A percentile compares a stretch with the other conserved stretches of the same genome.
Evolutionary conservation across 2,888 invertebrate genomes (phyloP).

Genomic region (Doris montereyensis): DNA sequence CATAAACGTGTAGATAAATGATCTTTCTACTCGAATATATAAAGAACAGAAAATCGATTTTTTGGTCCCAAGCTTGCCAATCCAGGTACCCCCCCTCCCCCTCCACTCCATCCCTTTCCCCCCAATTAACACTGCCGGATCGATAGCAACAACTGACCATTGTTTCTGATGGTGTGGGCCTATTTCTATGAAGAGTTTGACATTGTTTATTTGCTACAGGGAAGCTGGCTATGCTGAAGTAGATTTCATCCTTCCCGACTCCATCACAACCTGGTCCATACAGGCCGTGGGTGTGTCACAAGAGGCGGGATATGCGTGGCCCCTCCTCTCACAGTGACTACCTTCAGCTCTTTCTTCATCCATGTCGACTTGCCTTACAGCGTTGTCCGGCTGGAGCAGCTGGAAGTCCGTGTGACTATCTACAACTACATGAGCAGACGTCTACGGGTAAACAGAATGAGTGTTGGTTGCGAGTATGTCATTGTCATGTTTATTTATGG

Average conservation of each 20-base stretch:
- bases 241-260: slow-evolving; percentile 50
- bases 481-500: neutral
- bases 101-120: no score
- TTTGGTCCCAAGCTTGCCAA: no score
- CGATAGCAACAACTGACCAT: no score
- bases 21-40: no score
- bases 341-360: slow-evolving; percentile 53
- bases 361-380: slow-evolving; percentile 54
- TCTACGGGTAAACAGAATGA: slow-evolving; percentile 41
- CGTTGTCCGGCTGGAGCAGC: slow-evolving; percentile 52
- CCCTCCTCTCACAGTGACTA: slow-evolving; percentile 45
- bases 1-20: no score
- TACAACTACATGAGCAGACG: slow-evolving; percentile 49
- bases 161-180: no score
- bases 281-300: slow-evolving; percentile 51
- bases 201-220: no score
- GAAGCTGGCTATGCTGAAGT: slow-evolving; percentile 46
- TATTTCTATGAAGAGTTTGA: no score
- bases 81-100: no score
- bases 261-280: slow-evolving; percentile 53
- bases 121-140: no score
- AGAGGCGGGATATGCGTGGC: slow-evolving; percentile 51
- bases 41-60: no score
- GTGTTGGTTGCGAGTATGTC: neutral
- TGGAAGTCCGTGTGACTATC: slow-evolving; percentile 54